Evolutionary conservation across 2,113 vertebrate genomes (phyloP), one percentile per base, ranked within the genome.

Genomic region (Romanogobio albipinnatus): DNA sequence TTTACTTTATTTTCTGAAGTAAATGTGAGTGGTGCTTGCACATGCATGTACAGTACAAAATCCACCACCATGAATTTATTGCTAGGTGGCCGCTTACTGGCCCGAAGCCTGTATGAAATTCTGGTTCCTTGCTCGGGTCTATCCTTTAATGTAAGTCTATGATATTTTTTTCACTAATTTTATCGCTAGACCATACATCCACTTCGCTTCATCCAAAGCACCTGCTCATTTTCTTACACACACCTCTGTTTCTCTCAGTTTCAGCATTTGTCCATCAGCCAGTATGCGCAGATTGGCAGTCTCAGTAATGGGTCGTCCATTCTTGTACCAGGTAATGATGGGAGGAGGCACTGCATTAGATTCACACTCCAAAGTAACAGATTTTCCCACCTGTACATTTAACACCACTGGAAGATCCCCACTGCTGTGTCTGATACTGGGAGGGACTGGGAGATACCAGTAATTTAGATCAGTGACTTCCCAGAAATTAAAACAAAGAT

Each of bases 261-360:
- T 83, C n/a, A 99, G 92, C 5, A 87, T 95, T 62, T 97, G 96
- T 82, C 96, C 96, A 0, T 92, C 93, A 10, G 94, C 92, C 73
- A 96, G 83, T 71, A 97, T 71, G 53, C 84, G 92, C 82, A 95
- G 0, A 1, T 93, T 95, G 62, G 92, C 85, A 0, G 96, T 95
- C 43, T 96, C 95, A 0, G 93, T 88, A 66, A 99, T 81, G 71
- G 89, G 39, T 73, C 89, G 92, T 64, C 96, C 93, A 36, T 98
- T 98, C 94, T 97, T 99, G 92, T 97, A 98, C 98, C 98, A 99
- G 85, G 94, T 96, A 93, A 98, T 88, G 83, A 95, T 91, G 0
- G 98, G 97, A 64, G 97, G 95, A 1, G 98, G 98, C 9, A 98
- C 95, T 26, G 97, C 97, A 0, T 98, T 97, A 6, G 96, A 97